Evolutionary conservation across 2,113 vertebrate genomes (phyloP), one percentile per base, ranked within the genome.

Genomic region (Chamaetylas fuelleborni): DNA sequence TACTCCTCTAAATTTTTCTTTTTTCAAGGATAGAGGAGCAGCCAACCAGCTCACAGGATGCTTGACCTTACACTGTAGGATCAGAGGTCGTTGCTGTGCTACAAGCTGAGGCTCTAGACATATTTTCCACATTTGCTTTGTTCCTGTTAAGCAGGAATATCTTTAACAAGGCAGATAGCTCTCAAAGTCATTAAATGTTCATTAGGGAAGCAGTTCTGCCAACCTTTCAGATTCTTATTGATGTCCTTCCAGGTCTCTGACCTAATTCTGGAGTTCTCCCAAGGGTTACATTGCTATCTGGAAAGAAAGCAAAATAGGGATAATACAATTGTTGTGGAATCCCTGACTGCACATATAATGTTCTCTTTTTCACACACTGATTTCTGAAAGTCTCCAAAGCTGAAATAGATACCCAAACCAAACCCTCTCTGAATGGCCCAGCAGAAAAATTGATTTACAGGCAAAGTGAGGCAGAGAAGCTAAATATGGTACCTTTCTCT

Each of bases 191-290:
- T 96, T 95, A 96, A 92, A 97, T 90, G 95, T 96, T 97, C 94
- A 96, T 97, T 94, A 96, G 81, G 84, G 87, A 95, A 95, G 92
- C 81, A 69, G 93, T 91, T 95, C 94, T 96, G 95, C 93, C 92
- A 96, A 90, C 91, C 90, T 90, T 95, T 95, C 94, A 96, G 81
- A 95, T 94, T 90, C 93, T 91, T 96, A 95, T n/a, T 96, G 96
- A 95, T 96, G 90, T 94, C 93, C 93, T 97, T 97, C 96, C 94
- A 97, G 92, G 93, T 86, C 78, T 91, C 96, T 96, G 95, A 96
- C 95, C 91, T 96, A 96, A 93, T 95, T 97, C 87, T 97, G 95
- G 94, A 96, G 73, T 76, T 91, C 69, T 96, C 94, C 94, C 94
- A 95, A 91, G 95, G 94, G 87, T 85, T 95, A 72, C 79, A 78